phyloP scores from a whole-genome alignment of 2,113 vertebrate species.

The mouse (Mus musculus) region DNA sequence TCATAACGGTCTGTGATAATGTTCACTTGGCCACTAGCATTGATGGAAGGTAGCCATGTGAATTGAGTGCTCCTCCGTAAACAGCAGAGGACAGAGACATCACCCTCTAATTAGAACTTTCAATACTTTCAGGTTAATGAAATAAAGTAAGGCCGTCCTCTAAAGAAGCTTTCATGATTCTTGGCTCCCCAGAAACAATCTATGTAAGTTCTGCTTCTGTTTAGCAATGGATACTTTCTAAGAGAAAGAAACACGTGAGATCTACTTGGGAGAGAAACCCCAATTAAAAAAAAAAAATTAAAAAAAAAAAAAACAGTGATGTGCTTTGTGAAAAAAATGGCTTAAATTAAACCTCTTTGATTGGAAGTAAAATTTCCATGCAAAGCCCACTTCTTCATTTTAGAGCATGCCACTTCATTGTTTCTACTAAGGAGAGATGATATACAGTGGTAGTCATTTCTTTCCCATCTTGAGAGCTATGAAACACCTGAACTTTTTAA shows the following conservation, averaged over 20 bases:
- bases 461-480: conserved; percentile 4
- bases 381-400: conserved; percentile 57
- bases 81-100: background rate
- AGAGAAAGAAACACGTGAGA: conserved; percentile 33
- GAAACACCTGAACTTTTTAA: background rate
- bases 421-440: conserved; percentile 37
- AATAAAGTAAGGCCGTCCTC: conserved; percentile 23
- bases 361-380: conserved; percentile 42
- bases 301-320: background rate
- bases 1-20: background rate
- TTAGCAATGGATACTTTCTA: background rate
- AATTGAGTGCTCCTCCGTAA: background rate
- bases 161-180: conserved; percentile 4
- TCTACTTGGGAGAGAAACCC: background rate
- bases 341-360: background rate
- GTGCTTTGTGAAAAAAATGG: conserved; percentile 6
- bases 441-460: background rate
- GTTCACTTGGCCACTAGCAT: background rate
- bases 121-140: conserved; percentile 23
- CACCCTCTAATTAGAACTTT: background rate
- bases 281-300: conserved; percentile 10
- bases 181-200: conserved; percentile 16
- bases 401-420: conserved; percentile 23
- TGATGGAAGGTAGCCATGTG: background rate
- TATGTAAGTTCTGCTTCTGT: background rate